Evolutionary conservation across 2,888 invertebrate genomes (phyloP), one percentile per base, ranked within the genome.

Genomic region (Pogonocherus hispidulus): DNA sequence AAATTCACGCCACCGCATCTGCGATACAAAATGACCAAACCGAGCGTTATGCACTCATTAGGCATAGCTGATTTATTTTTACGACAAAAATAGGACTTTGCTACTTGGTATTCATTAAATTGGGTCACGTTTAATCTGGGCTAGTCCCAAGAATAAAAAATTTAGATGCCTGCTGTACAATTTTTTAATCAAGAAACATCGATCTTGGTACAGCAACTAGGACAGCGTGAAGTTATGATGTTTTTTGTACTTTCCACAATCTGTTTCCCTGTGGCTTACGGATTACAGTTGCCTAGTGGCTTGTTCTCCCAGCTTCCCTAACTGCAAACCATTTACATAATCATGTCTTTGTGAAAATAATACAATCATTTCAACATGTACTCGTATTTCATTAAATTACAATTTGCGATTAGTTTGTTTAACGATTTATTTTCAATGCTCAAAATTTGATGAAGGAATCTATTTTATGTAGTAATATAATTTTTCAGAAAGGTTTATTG

Each of bases 71-170:
- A 47, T 47, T 47, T 47, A 47, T n/a, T 52, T 47, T 14, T 18
- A 20, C 47, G 22, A 47, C 20, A 47, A 47, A 47, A 47, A 47
- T 47, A 47, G 20, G 19, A 41, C 47, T 47, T 47, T 22, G 19
- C 18, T 47, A 47, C 20, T 18, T 1, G 41, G 27, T 8, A 22
- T 54, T 18, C 18, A 6, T n/a, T n/a, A 14, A 56, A 56, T 56
- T 56, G 18, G 20, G 56, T 56, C 56, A 56, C 56, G 56, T 56
- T 37, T 22, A 20, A 32, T 22, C 56, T 55, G 18, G 55, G 55
- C 32, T 14, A 41, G 37, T n/a, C 56, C 9, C 20, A 27, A 47
- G 18, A n/a, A 27, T 47, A 23, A 59, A 59, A 59, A 20, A 47
- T 47, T 59, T 11, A 32, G 22, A 22, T 56, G 19, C 20, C n/a